These are phyloP conservation scores for Machimus rusticus DNA, from an alignment of 2,888 invertebrate species.

Conservation along the genomic window DNA sequence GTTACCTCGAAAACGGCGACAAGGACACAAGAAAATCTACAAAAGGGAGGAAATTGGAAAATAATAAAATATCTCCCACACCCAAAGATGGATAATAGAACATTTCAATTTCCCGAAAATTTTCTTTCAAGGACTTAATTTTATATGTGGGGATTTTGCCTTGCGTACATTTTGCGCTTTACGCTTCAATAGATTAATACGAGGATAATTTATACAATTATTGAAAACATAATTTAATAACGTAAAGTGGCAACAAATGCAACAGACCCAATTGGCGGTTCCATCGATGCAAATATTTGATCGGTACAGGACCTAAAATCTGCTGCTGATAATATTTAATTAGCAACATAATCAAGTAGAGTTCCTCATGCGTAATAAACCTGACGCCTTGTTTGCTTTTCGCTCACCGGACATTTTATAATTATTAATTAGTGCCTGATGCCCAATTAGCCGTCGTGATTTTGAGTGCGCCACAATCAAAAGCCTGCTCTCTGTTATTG, in stretches of 20 bases:
- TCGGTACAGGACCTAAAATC: neutral
- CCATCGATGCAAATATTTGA: neutral
- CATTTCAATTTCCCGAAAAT: neutral
- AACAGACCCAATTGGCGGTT: neutral
- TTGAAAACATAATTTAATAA: neutral
- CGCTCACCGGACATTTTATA: neutral
- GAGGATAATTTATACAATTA: neutral
- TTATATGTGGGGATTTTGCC: neutral
- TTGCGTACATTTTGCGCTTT: neutral
- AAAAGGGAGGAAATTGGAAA: neutral
- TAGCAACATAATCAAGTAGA: neutral
- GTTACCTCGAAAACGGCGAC: neutral
- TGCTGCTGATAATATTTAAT: neutral
- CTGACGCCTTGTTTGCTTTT: neutral
- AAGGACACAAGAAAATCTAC: neutral
- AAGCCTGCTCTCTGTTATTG: neutral
- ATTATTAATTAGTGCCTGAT: neutral
- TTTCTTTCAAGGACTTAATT: neutral
- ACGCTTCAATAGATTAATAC: neutral
- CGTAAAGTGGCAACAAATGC: neutral
- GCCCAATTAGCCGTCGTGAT: neutral
- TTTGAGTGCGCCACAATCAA: neutral
- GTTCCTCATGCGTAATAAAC: neutral
- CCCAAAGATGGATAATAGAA: neutral
- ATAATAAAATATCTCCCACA: neutral